phyloP scores from a whole-genome alignment of 2,113 vertebrate species.

The Dromaius novaehollandiae region DNA sequence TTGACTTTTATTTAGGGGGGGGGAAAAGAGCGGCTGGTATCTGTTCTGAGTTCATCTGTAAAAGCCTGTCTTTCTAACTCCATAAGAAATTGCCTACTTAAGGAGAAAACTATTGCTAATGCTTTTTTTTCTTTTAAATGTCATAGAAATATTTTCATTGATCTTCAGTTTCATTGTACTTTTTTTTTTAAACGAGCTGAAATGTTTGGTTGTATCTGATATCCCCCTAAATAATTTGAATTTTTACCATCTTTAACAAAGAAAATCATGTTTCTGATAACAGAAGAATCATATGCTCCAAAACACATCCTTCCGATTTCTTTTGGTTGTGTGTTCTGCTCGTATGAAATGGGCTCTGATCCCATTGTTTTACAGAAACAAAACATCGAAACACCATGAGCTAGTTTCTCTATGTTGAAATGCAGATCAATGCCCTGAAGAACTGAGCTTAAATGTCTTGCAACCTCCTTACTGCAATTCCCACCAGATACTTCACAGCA shows the following conservation, averaged over 20 bases:
- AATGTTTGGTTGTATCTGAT: neutral
- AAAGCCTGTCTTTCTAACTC: neutral
- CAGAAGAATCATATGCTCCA: neutral
- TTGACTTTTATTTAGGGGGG: neutral
- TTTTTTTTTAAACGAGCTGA: neutral
- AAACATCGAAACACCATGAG: neutral
- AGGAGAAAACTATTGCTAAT: neutral
- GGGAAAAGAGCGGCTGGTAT: neutral
- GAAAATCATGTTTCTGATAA: neutral
- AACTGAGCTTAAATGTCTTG: neutral
- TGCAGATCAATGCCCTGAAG: neutral
- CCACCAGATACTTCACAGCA: neutral
- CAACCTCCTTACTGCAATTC: neutral
- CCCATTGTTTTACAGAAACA: neutral
- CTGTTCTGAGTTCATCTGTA: neutral
- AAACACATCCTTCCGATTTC: neutral
- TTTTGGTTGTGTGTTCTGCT: neutral
- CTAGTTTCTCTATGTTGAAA: neutral
- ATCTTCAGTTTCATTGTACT: neutral
- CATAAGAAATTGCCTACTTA: neutral
- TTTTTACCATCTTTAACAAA: neutral
- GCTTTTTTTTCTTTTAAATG: neutral
- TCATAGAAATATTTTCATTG: neutral
- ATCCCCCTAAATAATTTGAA: neutral
- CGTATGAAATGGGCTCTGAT: neutral